A percentile compares a stretch with the other conserved stretches of the same genome.
Conservation (phyloP, 2,888 invertebrate species). For the Athalia circularis region DNA sequence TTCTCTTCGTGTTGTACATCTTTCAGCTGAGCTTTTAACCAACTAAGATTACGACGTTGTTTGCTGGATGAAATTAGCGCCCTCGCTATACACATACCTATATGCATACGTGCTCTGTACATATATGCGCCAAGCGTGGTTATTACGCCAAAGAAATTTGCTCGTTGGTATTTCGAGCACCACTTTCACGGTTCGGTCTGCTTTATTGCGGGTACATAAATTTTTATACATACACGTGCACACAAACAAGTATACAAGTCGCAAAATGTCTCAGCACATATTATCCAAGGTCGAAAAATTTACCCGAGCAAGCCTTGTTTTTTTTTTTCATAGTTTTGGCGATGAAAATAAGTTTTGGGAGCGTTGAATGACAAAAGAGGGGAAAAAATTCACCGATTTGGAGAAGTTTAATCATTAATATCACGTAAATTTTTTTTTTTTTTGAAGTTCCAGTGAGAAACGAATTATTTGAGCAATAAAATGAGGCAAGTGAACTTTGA, state of each 20-base stretch:
- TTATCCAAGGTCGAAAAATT: background rate
- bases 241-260: background rate
- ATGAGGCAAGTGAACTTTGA: too few species aligned
- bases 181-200: background rate
- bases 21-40: background rate
- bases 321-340: too few species aligned
- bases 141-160: background rate
- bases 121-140: background rate
- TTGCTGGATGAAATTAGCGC: conserved; percentile 23
- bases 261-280: background rate
- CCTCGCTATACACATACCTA: too few species aligned
- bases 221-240: background rate
- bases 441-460: too few species aligned
- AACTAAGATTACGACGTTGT: conserved; percentile 17
- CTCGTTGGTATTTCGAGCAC: conserved; percentile 1
- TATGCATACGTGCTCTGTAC: too few species aligned
- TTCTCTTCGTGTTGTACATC: background rate
- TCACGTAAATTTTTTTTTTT: too few species aligned
- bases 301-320: too few species aligned
- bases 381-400: background rate
- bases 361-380: too few species aligned
- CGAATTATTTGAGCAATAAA: too few species aligned
- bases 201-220: background rate
- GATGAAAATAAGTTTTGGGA: too few species aligned
- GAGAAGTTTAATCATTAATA: background rate